Conservation (phyloP, 2,113 vertebrate genomes). For the Dipodomys merriami region DNA sequence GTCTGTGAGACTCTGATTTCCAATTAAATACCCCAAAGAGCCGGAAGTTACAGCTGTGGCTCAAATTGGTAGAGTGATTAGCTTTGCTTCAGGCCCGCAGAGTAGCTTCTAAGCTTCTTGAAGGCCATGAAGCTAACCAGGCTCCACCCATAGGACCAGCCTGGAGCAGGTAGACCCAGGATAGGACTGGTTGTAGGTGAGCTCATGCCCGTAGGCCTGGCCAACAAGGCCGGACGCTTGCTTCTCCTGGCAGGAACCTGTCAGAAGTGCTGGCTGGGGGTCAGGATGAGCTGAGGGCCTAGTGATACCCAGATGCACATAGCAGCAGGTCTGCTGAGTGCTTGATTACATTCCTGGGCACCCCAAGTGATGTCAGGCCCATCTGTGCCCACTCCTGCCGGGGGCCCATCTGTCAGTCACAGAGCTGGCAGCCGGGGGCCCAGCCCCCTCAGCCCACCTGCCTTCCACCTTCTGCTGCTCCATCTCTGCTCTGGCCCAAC, state of each 20-base stretch:
- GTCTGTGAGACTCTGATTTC: too few species aligned
- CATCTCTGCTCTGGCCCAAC: constrained; percentile 74
- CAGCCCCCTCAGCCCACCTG: constrained; percentile 81
- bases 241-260: constrained; percentile 50
- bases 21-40: too few species aligned
- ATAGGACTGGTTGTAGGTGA: constrained; percentile 22
- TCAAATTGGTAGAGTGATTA: too few species aligned
- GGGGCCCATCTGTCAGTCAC: constrained; percentile 83
- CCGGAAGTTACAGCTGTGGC: too few species aligned
- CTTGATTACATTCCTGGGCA: constrained; percentile 70
- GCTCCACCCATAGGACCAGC: constrained; percentile 14
- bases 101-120: background rate
- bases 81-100: background rate
- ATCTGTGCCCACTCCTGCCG: constrained; percentile 68
- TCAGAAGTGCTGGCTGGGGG: background rate
- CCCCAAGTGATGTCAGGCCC: constrained; percentile 69
- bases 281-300: background rate
- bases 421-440: constrained; percentile 78
- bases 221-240: constrained; percentile 49
- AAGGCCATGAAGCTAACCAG: background rate
- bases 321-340: constrained; percentile 69
- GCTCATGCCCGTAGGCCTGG: constrained; percentile 48
- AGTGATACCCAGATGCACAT: constrained; percentile 60
- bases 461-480: constrained; percentile 84
- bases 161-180: background rate